A percentile compares a stretch with the other conserved stretches of the same genome.
Evolutionary conservation across 2,888 invertebrate species (phyloP).

Genomic region (Drosophila mayaguana): DNA sequence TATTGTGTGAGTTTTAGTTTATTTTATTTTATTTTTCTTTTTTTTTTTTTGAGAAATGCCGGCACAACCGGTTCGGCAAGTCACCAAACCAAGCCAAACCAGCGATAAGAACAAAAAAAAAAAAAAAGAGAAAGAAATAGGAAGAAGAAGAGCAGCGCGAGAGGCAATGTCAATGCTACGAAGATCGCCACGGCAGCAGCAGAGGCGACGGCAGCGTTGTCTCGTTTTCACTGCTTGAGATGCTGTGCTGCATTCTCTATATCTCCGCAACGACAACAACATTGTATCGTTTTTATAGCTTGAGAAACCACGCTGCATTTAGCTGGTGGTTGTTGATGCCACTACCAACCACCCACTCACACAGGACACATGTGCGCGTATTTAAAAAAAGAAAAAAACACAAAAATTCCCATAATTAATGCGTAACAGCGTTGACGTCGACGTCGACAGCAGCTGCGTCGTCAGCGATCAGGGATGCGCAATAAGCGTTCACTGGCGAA

Average conservation of each 20-base stretch:
- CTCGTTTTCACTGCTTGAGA: conserved; percentile 10
- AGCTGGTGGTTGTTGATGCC: conserved; percentile 19
- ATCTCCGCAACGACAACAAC: not conserved
- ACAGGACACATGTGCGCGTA: conserved; percentile 31
- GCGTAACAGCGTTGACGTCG: conserved; percentile 51
- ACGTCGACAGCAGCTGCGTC: conserved; percentile 40
- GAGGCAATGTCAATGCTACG: conserved; percentile 57
- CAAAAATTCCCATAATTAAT: conserved; percentile 73
- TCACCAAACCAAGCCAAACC: conserved; percentile 56
- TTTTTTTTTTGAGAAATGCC: conserved; percentile 60
- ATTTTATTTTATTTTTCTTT: conserved; percentile 9
- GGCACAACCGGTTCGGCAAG: conserved; percentile 79
- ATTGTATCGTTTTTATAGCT: conserved; percentile 7
- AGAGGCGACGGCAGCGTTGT: conserved; percentile 8
- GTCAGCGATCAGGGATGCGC: conserved; percentile 40
- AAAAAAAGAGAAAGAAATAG: conserved; percentile 17
- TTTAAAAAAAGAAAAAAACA: conserved; percentile 40
- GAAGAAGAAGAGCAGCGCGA: conserved; percentile 17
- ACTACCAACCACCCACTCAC: conserved; percentile 23
- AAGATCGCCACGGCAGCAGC: conserved; percentile 17
- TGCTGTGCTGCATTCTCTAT: conserved; percentile 20
- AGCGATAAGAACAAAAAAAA: conserved; percentile 36
- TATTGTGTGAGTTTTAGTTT: conserved; percentile 35
- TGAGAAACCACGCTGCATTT: conserved; percentile 7
- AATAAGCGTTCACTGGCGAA: conserved; percentile 21